Conservation (phyloP, 92 coral and sea anemone genomes). For the Desmophyllum pertusum region DNA sequence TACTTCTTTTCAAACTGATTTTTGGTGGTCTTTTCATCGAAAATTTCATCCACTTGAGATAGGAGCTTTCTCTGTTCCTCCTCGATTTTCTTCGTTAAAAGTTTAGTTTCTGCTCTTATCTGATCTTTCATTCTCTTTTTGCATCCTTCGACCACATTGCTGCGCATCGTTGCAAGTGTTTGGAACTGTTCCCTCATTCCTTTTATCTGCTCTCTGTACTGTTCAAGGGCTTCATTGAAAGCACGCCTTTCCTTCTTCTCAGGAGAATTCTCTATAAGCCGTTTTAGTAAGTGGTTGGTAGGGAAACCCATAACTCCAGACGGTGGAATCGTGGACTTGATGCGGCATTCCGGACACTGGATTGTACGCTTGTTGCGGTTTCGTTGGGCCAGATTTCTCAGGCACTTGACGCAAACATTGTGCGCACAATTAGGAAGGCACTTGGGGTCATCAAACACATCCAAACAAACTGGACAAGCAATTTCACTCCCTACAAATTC, state of each 20-base stretch:
- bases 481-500: conserved; percentile 44
- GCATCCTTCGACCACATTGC: conserved; percentile 8
- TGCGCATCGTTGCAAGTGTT: not conserved
- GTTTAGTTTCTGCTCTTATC: conserved; percentile 27
- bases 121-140: conserved; percentile 7
- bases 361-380: conserved; percentile 5
- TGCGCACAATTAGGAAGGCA: conserved; percentile 64
- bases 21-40: conserved; percentile 1
- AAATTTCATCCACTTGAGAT: conserved; percentile 14
- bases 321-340: conserved; percentile 33
- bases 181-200: conserved; percentile 1
- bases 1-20: conserved; percentile 6
- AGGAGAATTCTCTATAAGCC: conserved; percentile 40
- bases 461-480: conserved; percentile 61
- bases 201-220: conserved; percentile 15
- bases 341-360: conserved; percentile 54
- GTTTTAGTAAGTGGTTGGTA: conserved; percentile 38
- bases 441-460: conserved; percentile 57
- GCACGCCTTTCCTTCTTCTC: conserved; percentile 38
- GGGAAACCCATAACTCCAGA: conserved; percentile 39
- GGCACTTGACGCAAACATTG: conserved; percentile 52
- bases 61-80: conserved; percentile 15
- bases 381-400: conserved; percentile 5
- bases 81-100: conserved; percentile 17
- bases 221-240: conserved; percentile 23